Evolutionary conservation across 2,797 vertebrate genomes (phyloP), one percentile per base, ranked within the genome.

Genomic region (Sphenodon punctatus): DNA sequence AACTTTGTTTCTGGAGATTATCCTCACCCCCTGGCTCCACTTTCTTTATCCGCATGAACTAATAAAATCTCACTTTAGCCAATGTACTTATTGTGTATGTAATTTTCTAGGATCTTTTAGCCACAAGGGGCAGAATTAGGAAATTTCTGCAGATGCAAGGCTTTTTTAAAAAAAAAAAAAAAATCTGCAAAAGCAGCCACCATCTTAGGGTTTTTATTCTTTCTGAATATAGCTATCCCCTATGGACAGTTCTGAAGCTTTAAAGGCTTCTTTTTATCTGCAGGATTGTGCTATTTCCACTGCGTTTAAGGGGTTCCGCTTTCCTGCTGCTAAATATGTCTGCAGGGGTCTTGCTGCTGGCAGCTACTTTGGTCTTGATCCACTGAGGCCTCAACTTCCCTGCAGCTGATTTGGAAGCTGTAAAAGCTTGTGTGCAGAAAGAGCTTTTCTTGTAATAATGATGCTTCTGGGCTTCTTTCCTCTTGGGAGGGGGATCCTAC

Each of bases 331-430:
- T 48, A 78, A 89, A 81, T 53, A n/a, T 1, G 0, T 14, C 25
- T 49, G 20, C 34, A 43, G 67, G 17, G 55, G 27, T 46, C 60
- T 73, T 80, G 13, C 27, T 74, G 22, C 14, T 2, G 2, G 42
- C 4, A 75, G 59, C 53, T 74, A 20, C 17, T 72, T 76, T 46
- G 41, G 27, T 64, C 10, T 59, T 66, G 4, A 15, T 3, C 7
- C 63, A 16, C 13, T 42, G 20, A 49, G 45, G 64, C 68, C 15
- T 22, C 3, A 42, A 0, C 0, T 22, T 60, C 20, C n/a, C 58
- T 69, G 51, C 10, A 78, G 61, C 8, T 67, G 46, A 70, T 67
- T 74, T 55, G 75, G 70, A 70, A 82, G n/a, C 38, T 1, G 1
- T 16, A 70, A 15, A 22, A 36, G 16, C 43, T 56, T 3, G 0